These are phyloP conservation scores for Girardinus metallicus DNA, from an alignment of 2,797 vertebrate species.

Conservation along the genomic window DNA sequence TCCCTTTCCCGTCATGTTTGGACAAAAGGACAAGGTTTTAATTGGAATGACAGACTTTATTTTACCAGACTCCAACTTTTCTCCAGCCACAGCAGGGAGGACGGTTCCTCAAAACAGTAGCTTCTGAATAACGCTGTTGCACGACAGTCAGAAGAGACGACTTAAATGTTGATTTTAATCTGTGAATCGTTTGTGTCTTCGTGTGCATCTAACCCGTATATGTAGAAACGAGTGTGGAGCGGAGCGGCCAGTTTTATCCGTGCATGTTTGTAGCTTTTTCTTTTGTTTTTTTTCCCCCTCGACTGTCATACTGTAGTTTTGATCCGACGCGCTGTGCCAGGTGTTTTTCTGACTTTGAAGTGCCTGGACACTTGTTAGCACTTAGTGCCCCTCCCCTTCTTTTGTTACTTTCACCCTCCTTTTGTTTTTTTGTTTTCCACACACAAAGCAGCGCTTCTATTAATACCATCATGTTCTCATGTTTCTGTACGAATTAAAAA, in stretches of 20 bases:
- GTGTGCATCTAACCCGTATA: slow-evolving; percentile 69
- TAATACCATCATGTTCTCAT: slow-evolving; percentile 53
- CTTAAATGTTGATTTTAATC: slow-evolving; percentile 67
- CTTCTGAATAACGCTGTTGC: slow-evolving; percentile 60
- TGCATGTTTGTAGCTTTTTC: slow-evolving; percentile 74
- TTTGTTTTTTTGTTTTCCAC: slow-evolving; percentile 44
- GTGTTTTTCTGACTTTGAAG: slow-evolving; percentile 69
- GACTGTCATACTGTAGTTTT: slow-evolving; percentile 66
- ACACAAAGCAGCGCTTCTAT: slow-evolving; percentile 60
- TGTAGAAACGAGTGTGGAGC: slow-evolving; percentile 66
- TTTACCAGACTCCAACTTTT: slow-evolving; percentile 47
- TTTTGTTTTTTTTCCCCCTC: not conserved
- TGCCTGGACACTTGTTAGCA: slow-evolving; percentile 73
- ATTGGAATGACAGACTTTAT: slow-evolving; percentile 56
- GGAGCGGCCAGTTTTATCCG: slow-evolving; percentile 58
- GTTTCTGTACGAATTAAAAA: slow-evolving; percentile 48
- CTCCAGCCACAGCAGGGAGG: slow-evolving; percentile 40
- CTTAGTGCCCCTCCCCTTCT: slow-evolving; percentile 57
- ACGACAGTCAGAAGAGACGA: slow-evolving; percentile 66
- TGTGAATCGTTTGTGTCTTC: slow-evolving; percentile 76
- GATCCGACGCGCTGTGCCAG: slow-evolving; percentile 58
- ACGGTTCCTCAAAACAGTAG: slow-evolving; percentile 52
- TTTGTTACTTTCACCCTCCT: slow-evolving; percentile 12
- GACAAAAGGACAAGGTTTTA: slow-evolving; percentile 59
- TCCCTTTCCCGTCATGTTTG: slow-evolving; percentile 47